Base-by-base conservation (phyloP, 1,140 invertebrate species). In the Andrena cerasifolii region DNA sequence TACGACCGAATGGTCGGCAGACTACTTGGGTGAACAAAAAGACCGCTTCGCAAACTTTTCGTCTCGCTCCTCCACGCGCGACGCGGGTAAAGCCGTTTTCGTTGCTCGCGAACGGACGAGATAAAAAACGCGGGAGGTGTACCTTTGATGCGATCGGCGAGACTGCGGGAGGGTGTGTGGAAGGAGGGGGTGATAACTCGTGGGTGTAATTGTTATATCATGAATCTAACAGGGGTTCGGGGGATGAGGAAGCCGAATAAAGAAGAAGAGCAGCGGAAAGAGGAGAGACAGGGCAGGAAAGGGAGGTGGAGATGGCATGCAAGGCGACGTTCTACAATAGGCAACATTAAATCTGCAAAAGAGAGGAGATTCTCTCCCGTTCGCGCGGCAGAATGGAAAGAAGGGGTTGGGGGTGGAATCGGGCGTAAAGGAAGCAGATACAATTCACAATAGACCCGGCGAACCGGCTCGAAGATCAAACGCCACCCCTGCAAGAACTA, bases 401-500 rank as follows among this genome's bases (percentile, higher is more conserved):
- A 68, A 85, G 78, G 76, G 84, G n/a, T n/a, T n/a, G n/a, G 82
- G 79, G 86, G 80, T 77, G 83, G 88, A 89, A 90, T 80, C 79
- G 84, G 85, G 86, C 87, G 89, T 86, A 89, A 90, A 89, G 88
- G 88, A 90, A 89, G 89, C 89, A 92, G 89, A 91, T 91, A 91
- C 90, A 92, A 90, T 91, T 91, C 83, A 92, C 91, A 92, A 92
- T 92, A 76, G 91, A 88, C 74, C 88, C 90, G 89, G 85, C 89
- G 90, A 91, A 90, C 90, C 90, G 89, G 90, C 91, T 87, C 72
- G 78, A 88, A 92, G 91, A 92, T 92, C 91, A 92, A 92, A 92
- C 91, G 91, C 74, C 74, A 79, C 54, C 75, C 75, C 86, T 84
- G 67, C 80, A 72, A 83, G 67, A 85, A 87, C 87, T 89, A 90